Conservation (phyloP, 2,888 invertebrate species). For the Cordilura impudica region DNA sequence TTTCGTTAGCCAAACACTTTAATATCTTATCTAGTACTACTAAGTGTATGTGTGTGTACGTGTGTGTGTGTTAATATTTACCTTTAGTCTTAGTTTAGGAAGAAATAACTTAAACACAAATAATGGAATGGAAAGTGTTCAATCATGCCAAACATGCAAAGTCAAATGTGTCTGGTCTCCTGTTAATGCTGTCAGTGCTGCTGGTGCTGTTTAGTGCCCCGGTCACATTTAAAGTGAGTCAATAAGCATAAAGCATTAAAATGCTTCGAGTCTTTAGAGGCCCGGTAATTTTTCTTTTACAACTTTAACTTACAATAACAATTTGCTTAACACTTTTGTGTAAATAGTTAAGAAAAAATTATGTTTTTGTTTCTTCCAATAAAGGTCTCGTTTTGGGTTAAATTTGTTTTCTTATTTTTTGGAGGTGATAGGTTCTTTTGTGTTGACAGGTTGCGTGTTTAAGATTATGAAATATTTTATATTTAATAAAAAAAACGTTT, state of each 20-base stretch:
- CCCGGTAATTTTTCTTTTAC: constrained; percentile 7
- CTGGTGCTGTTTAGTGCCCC: constrained; percentile 40
- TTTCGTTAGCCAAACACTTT: constrained; percentile 26
- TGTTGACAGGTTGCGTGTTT: constrained; percentile 59
- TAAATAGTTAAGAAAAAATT: not conserved
- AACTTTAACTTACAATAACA: constrained; percentile 29
- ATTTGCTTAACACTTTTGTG: constrained; percentile 37
- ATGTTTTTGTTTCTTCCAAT: not conserved
- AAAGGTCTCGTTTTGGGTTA: not conserved
- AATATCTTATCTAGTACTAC: not conserved
- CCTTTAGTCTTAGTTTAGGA: not conserved
- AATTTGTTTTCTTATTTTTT: constrained; percentile 10
- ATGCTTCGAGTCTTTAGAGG: not conserved
- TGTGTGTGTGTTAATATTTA: constrained; percentile 19
- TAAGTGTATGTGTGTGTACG: not conserved
- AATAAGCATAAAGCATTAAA: constrained; percentile 28
- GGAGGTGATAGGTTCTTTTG: constrained; percentile 53
- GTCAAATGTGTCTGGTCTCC: not conserved
- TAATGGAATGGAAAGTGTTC: constrained; percentile 36
- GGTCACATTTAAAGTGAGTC: constrained; percentile 56
- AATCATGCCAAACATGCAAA: constrained; percentile 54
- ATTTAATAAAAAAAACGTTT: not conserved
- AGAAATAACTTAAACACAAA: not conserved
- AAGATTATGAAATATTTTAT: constrained; percentile 44
- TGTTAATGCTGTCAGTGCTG: not conserved